These are phyloP conservation scores for Phataginus tetradactyla DNA, from an alignment of 2,797 vertebrate species.

Conservation along the genomic window DNA sequence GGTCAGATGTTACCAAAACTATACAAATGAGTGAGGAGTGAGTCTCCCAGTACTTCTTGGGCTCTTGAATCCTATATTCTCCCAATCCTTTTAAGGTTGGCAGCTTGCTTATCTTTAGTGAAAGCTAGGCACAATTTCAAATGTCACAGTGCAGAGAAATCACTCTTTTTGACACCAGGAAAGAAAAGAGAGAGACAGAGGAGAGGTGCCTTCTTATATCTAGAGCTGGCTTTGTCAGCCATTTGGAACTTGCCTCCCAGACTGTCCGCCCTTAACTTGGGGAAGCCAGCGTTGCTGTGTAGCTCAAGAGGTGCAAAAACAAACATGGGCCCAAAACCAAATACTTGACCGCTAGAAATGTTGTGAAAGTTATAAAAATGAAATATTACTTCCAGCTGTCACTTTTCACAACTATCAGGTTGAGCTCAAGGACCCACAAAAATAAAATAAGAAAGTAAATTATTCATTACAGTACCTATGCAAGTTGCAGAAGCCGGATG, in stretches of 20 bases:
- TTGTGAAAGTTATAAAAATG: conserved; percentile 73
- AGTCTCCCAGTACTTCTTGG: not conserved
- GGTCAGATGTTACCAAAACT: not conserved
- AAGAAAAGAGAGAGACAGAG: conserved; percentile 22
- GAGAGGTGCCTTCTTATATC: conserved; percentile 48
- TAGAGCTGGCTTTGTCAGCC: conserved; percentile 59
- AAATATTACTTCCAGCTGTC: conserved; percentile 72
- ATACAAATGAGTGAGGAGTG: not conserved
- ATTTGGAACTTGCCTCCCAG: conserved; percentile 65
- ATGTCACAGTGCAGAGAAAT: conserved; percentile 61
- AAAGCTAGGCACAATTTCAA: conserved; percentile 65
- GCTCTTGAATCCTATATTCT: conserved; percentile 31
- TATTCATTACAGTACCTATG: conserved; percentile 18
- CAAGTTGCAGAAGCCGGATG: not conserved
- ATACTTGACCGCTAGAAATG: conserved; percentile 61
- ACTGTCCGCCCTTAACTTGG: conserved; percentile 65
- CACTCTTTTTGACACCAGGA: conserved; percentile 28
- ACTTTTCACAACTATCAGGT: conserved; percentile 4
- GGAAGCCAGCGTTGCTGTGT: conserved; percentile 48
- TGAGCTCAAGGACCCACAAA: not conserved
- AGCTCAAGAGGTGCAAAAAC: conserved; percentile 69
- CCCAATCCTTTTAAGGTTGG: conserved; percentile 7
- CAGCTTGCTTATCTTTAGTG: conserved; percentile 51
- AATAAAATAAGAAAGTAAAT: conserved; percentile 24
- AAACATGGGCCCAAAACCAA: conserved; percentile 69